Evolutionary conservation across 2,113 vertebrate species (phyloP).

Genomic region (Eira barbara): DNA sequence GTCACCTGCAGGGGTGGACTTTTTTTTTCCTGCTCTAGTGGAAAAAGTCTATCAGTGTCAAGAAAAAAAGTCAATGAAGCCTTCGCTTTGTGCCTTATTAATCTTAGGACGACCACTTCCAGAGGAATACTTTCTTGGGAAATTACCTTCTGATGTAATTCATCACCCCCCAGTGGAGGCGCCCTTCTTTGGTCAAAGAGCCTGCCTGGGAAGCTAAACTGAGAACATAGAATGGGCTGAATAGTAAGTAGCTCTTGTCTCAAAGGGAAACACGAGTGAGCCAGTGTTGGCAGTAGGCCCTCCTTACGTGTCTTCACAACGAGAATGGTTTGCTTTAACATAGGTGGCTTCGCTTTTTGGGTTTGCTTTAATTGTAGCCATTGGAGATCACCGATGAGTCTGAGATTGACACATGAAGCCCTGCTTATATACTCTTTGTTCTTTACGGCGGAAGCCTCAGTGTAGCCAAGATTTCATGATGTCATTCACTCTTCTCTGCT

Average conservation of each 20-base stretch:
- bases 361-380: background rate
- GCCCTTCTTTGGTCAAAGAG: background rate
- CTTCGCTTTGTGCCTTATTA: background rate
- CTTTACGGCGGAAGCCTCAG: background rate
- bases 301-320: background rate
- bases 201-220: background rate
- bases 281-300: background rate
- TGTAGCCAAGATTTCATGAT: background rate
- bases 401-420: background rate
- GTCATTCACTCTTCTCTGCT: background rate
- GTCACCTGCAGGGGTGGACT: background rate
- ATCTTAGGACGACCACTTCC: background rate
- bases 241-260: background rate
- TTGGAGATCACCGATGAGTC: background rate
- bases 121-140: background rate
- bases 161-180: background rate
- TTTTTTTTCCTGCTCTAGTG: background rate
- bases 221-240: background rate
- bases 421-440: background rate
- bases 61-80: background rate
- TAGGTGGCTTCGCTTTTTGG: background rate
- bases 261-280: background rate
- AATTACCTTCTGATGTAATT: background rate
- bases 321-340: background rate
- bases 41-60: background rate